Evolutionary conservation across 2,888 invertebrate genomes (phyloP), one percentile per base, ranked within the genome.

Genomic region (Clistopyga incitator): DNA sequence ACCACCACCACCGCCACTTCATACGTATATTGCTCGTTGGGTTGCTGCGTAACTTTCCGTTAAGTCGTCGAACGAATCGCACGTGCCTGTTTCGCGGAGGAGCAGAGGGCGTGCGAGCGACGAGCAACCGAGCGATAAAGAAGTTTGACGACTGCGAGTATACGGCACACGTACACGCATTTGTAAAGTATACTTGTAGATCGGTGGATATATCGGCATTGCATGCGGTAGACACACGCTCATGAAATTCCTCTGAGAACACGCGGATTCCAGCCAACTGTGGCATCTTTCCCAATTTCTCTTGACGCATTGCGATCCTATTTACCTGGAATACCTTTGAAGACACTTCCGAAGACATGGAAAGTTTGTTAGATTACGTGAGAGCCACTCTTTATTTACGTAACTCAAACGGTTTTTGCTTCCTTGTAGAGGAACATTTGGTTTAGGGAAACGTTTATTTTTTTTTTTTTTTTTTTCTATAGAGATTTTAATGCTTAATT

Each of bases 31-130:
- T 18, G 67, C 75, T 38, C 75, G 75, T 34, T 52, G 75, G 29
- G 20, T 47, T 10, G 50, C 61, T 52, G 67, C 56, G 84, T 84
- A 81, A 84, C 74, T 84, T 84, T 84, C 84, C 84, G 84, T 81
- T 78, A 78, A 84, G 70, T 78, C 78, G 78, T 47, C 64, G 70
- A 61, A 79, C 81, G 56, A 75, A 78, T 84, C 70, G 84, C 81
- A 84, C 84, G 84, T 81, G 84, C 75, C 81, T n/a, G 70, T 78
- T 81, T 70, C 59, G 56, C 61, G 38, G 56, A 47, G 70, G 82
- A 67, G 75, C 68, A 47, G 45, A 54, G 59, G 56, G 50, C 47
- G 59, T 47, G 47, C 42, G 70, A 23, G 78, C 38, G 71, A 64
- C 3, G 52, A 47, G 70, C 29, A 23, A 47, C 59, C 38, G 47